These are phyloP conservation scores for Rutpela maculata DNA, from an alignment of 2,888 invertebrate species.

Conservation along the genomic window DNA sequence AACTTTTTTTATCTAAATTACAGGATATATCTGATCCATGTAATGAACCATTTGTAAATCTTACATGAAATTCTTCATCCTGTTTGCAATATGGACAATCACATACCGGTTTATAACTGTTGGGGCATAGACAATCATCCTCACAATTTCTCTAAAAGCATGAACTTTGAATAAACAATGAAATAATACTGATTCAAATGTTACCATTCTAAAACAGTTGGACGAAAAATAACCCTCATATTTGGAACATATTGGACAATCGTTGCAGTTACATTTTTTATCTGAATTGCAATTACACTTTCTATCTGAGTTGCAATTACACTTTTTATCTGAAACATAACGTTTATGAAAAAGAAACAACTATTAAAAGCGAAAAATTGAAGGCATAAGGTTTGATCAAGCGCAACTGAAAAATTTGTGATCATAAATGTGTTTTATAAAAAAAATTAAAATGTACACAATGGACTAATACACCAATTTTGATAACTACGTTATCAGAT, in stretches of 20 bases:
- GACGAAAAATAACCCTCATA: conserved; percentile 56
- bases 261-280: conserved; percentile 37
- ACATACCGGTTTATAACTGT: conserved; percentile 28
- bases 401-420: too few relatives aligned
- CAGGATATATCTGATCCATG: conserved; percentile 47
- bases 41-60: conserved; percentile 42
- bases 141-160: neutral
- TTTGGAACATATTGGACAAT: conserved; percentile 55
- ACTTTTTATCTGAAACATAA: conserved; percentile 34
- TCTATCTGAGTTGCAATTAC: too few relatives aligned
- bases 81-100: conserved; percentile 52
- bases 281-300: too few relatives aligned
- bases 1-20: conserved; percentile 48
- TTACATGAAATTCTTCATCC: conserved; percentile 35
- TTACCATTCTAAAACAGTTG: conserved; percentile 29
- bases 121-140: neutral
- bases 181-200: neutral
- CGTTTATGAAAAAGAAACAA: too few relatives aligned
- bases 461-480: too few relatives aligned
- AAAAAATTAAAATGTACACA: too few relatives aligned
- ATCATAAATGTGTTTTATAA: too few relatives aligned
- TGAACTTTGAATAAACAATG: neutral
- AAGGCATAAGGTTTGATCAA: too few relatives aligned
- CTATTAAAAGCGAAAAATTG: too few relatives aligned
- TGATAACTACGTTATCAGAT: too few relatives aligned